These are phyloP conservation scores for Trichopria drosophilae DNA, from an alignment of 2,888 invertebrate species.

Conservation along the genomic window DNA sequence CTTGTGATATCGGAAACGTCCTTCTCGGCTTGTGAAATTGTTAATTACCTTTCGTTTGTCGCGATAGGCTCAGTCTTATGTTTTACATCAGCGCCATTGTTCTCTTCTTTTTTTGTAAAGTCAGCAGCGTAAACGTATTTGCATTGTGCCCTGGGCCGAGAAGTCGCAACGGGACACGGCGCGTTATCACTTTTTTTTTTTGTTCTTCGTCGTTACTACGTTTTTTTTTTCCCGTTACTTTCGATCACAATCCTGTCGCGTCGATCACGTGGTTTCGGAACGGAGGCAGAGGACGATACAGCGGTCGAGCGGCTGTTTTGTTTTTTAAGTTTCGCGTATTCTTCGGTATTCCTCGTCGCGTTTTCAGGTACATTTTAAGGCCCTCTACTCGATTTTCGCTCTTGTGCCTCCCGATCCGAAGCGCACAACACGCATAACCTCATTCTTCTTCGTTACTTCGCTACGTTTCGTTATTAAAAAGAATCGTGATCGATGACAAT, in stretches of 20 bases:
- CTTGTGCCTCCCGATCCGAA: slow-evolving; percentile 3
- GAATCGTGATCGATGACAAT: too few species aligned
- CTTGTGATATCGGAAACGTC: too few species aligned
- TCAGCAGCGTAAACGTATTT: slow-evolving; percentile 33
- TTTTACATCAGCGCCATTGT: slow-evolving; percentile 43
- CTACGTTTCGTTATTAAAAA: too few species aligned
- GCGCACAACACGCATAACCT: too few species aligned
- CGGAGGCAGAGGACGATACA: too few species aligned
- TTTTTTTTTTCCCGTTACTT: too few species aligned
- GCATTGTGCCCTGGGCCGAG: slow-evolving; percentile 45
- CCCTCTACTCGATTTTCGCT: slow-evolving; percentile 39
- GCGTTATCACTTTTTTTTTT: slow-evolving; percentile 38
- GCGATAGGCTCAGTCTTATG: slow-evolving; percentile 55
- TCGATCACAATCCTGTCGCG: too few species aligned
- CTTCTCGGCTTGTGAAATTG: slow-evolving; percentile 36
- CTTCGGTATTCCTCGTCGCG: slow-evolving; percentile 41
- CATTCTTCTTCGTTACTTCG: too few species aligned
- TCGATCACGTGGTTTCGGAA: too few species aligned
- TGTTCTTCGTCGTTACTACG: too few species aligned
- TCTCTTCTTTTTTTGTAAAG: slow-evolving; percentile 28
- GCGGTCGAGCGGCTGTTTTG: too few species aligned
- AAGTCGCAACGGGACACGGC: slow-evolving; percentile 39
- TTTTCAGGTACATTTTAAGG: slow-evolving; percentile 56
- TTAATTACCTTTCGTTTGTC: slow-evolving; percentile 39
- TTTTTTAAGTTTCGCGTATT: slow-evolving; percentile 42